Base-by-base conservation (phyloP, 2,888 invertebrate species). In the Vandiemenella viatica region DNA sequence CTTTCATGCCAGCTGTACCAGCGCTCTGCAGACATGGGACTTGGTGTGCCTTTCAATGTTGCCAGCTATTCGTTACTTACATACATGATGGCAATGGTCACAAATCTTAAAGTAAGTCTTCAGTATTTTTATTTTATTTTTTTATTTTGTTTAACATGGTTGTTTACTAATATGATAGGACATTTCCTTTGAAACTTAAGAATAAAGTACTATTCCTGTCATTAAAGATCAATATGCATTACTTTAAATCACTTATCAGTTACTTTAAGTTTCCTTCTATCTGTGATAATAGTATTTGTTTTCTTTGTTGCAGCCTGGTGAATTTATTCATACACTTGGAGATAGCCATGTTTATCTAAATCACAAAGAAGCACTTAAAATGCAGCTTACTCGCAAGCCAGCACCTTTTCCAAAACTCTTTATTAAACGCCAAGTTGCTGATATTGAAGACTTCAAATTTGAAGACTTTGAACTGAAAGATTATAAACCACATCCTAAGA, bases 41-140 rank as follows among this genome's bases (percentile, higher is more conserved):
- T 97, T 1, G 97, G 97, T n/a, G 93, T 96, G 0, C 96, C 96
- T 10, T 97, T 97, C 66, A 97, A 97, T 67, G 92, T 98, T 58
- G 96, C 97, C 44, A 95, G 95, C 58, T 98, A 97, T 67, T 78
- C 96, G 1, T 65, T 97, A 21, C 73, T 97, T 3, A 95, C 93
- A 3, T 84, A 83, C 60, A 95, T 98, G 92, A 83, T 97, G 56
- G 96, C 97, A 19, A 89, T 95, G 62, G 77, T 97, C 17, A 91
- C 92, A n/a, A 80, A 79, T 42, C 71, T 95, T 41, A 81, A 91
- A 75, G 87, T 85, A 62, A 60, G 58, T 61, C 23, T 23, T 8
- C 19, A 13, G 16, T 5, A 43, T 42, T 45, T 23, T 48, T n/a
- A 15, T 22, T 44, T 19, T 20, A 7, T 43, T n/a, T 8, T 3